Evolutionary conservation across 2,113 vertebrate genomes (phyloP).

Genomic region (Cathartes aura): DNA sequence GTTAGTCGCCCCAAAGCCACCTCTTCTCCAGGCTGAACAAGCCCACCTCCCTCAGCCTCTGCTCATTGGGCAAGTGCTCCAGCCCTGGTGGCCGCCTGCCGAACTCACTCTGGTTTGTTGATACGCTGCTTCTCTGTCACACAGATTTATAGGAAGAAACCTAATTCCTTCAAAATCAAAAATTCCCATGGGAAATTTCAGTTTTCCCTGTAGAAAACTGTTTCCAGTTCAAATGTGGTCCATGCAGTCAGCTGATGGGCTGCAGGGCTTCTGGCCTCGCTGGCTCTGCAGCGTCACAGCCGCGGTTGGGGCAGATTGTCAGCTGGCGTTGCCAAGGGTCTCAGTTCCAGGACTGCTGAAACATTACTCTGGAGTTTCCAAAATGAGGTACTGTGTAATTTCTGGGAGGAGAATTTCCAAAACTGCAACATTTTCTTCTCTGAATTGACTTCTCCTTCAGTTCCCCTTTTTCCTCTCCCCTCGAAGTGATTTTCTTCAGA

Average conservation of each 20-base stretch:
- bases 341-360: neutral
- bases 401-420: slow-evolving; percentile 40
- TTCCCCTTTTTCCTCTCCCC: neutral
- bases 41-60: neutral
- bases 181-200: neutral
- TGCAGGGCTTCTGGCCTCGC: neutral
- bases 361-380: neutral
- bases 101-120: neutral
- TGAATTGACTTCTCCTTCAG: neutral
- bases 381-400: slow-evolving; percentile 10
- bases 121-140: neutral
- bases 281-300: neutral
- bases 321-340: neutral
- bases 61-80: neutral
- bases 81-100: neutral
- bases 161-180: neutral
- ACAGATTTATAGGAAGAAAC: neutral
- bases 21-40: neutral
- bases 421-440: neutral
- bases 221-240: neutral
- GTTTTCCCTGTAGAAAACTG: neutral
- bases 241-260: neutral
- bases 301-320: neutral
- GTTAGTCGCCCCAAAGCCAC: neutral
- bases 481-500: neutral